Conservation (phyloP, 2,113 vertebrate genomes). For the Nothoprocta perdicaria region DNA sequence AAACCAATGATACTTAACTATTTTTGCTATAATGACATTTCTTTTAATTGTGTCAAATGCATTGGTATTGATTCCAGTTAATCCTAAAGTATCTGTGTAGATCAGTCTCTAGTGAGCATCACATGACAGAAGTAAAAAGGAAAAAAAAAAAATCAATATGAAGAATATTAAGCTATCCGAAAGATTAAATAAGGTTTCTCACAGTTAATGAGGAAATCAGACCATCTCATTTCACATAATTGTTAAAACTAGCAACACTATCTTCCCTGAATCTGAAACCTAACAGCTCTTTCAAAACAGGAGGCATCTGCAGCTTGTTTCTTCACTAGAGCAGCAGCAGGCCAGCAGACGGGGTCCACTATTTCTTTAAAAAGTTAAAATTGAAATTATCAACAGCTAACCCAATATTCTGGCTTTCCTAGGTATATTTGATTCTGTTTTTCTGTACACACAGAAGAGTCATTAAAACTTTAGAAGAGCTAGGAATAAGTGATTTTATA, state of each 20-base stretch:
- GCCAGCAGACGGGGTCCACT: background rate
- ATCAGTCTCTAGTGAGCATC: slow-evolving; percentile 3
- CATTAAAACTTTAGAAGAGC: background rate
- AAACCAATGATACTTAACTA: background rate
- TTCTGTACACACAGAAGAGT: background rate
- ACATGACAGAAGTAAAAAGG: background rate
- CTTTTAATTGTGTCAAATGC: slow-evolving; percentile 25
- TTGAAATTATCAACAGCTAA: background rate
- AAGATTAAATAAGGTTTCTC: slow-evolving; percentile 16
- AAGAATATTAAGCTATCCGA: background rate
- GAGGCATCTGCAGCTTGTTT: background rate
- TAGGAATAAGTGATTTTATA: accelerated
- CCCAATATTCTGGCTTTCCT: background rate
- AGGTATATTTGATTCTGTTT: background rate
- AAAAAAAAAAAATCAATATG: slow-evolving; percentile 4
- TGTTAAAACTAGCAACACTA: background rate
- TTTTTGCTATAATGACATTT: background rate
- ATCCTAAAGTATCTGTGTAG: background rate
- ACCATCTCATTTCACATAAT: background rate
- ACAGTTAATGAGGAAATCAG: background rate
- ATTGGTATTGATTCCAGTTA: slow-evolving; percentile 43
- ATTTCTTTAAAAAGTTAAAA: background rate
- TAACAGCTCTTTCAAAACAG: background rate
- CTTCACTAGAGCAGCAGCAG: background rate
- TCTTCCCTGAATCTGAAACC: background rate